Base-by-base conservation (phyloP, 1,140 invertebrate species). In the Dendroctonus ponderosae region DNA sequence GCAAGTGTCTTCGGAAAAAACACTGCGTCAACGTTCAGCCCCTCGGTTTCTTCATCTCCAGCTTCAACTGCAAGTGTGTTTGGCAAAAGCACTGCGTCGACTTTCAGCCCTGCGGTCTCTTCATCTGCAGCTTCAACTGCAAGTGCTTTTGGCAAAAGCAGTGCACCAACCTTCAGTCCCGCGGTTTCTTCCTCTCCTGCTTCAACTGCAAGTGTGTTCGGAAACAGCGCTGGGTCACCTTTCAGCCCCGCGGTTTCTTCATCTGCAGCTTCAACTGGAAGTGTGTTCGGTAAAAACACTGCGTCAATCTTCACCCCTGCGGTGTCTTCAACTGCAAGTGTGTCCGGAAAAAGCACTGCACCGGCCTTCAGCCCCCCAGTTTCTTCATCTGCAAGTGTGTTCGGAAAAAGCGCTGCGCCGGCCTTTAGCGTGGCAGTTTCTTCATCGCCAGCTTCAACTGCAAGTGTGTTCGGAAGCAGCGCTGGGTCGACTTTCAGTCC, bases 131-230 rank as follows among this genome's bases (percentile, higher is more conserved):
- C 61, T 26, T 7, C 61, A 8, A 59, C 11, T 44, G 12, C 37
- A 58, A 60, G 50, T 50, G 39, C 38, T 48, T 60, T 60, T 37
- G 44, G 12, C 0, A 44, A 40, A 14, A 53, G 51, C 46, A 48
- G 1, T 48, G 46, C 46, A 8, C 5, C 46, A 7, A 11, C 7
- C 12, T 52, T 26, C 26, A 5, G 12, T 0, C 37, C 15, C 8
- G 38, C 52, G 14, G 37, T 9, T 38, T 49, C 58, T 7, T 8
- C 14, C 0, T 14, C 44, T 11, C 5, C 46, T 12, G 53, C 37
- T 40, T 11, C 60, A 50, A 63, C 9, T 7, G 26, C 48, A 9
- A 53, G 51, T 63, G n/a, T 63, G 7, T 63, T 63, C 53, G 61
- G 61, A 48, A 38, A 46, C 7, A 42, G 6, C 46, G 14, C 12